Evolutionary conservation across 2,113 vertebrate species (phyloP).

Genomic region (Hypomesus transpacificus): DNA sequence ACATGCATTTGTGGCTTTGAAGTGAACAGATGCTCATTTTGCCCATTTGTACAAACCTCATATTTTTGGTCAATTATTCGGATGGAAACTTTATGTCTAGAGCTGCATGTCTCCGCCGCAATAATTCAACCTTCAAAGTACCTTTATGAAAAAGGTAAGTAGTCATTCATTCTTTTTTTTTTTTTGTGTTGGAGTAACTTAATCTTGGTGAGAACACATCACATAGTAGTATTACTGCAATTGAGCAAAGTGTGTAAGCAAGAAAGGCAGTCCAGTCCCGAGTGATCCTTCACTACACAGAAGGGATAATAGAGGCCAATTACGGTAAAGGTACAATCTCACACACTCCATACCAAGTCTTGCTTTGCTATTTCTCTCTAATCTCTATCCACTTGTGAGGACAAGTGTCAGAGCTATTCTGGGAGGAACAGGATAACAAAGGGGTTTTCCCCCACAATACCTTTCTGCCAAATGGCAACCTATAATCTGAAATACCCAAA

Average conservation of each 20-base stretch:
- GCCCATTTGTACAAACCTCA: conserved; percentile 17
- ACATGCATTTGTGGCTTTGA: conserved; percentile 8
- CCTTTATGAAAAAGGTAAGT: conserved; percentile 15
- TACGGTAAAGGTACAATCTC: background rate
- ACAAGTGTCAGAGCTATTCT: background rate
- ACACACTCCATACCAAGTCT: background rate
- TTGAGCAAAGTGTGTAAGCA: no score
- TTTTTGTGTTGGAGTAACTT: no score
- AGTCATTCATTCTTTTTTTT: no score
- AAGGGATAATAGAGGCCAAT: background rate
- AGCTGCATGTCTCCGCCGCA: background rate
- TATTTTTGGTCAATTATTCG: conserved; percentile 3
- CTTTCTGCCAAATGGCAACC: conserved; percentile 13
- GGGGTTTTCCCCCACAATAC: background rate
- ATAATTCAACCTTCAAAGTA: background rate
- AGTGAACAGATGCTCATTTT: conserved; percentile 23
- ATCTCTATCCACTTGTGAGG: conserved; percentile 11
- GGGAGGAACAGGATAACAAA: background rate
- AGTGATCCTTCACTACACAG: no score
- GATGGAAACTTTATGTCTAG: conserved; percentile 11
- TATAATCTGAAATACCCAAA: conserved; percentile 40
- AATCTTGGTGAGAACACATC: no score
- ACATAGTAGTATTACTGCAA: no score
- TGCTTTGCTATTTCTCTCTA: background rate
- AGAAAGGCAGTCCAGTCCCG: no score